Conservation (phyloP, 2,888 invertebrate species). For the Endomychus coccineus region DNA sequence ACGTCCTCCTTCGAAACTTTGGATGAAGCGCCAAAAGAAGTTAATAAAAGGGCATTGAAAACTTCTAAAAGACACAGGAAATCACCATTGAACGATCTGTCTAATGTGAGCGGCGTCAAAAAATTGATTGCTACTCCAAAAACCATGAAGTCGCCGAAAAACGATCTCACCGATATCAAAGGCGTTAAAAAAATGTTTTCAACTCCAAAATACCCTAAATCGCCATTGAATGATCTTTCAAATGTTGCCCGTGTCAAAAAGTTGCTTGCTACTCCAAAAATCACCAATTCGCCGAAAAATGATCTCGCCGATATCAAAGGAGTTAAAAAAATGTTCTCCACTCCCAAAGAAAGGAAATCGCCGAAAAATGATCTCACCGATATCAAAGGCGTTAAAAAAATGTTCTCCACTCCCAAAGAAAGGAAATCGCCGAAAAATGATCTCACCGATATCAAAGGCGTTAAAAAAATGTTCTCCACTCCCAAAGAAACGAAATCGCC, state of each 20-base stretch:
- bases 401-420: conserved; percentile 7
- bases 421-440: conserved; percentile 26
- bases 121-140: conserved; percentile 20
- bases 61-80: conserved; percentile 25
- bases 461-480: conserved; percentile 26
- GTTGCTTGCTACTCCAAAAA: conserved; percentile 19
- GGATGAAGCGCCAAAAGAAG: too few relatives aligned
- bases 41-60: conserved; percentile 9
- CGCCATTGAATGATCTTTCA: conserved; percentile 28
- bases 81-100: conserved; percentile 20
- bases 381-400: conserved; percentile 12
- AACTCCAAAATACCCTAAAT: conserved; percentile 23
- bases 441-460: conserved; percentile 21
- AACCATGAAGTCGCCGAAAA: conserved; percentile 23
- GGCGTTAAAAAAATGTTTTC: conserved; percentile 4
- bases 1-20: too few relatives aligned
- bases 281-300: conserved; percentile 24
- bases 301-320: conserved; percentile 22
- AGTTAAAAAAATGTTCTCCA: conserved; percentile 15
- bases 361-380: conserved; percentile 25
- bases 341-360: conserved; percentile 18
- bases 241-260: conserved; percentile 20
- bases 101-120: conserved; percentile 17
- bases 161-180: conserved; percentile 22
- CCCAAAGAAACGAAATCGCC: conserved; percentile 23